A percentile compares a stretch with the other conserved stretches of the same genome.
Evolutionary conservation across 1,140 invertebrate genomes (phyloP).

Genomic region (Aphaenogaster rudis): DNA sequence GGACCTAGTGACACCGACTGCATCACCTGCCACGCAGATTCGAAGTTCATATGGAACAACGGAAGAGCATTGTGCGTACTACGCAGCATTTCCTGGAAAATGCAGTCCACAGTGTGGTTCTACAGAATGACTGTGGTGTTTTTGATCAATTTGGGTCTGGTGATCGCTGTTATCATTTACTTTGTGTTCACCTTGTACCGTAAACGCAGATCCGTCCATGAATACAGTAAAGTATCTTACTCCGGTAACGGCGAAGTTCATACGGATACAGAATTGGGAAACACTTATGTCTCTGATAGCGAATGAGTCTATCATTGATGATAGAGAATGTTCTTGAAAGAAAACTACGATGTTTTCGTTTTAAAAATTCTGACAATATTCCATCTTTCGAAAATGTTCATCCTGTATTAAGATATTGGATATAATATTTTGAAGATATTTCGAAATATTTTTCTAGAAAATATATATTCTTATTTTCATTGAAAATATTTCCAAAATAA

Average conservation of each 20-base stretch:
- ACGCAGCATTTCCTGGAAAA: slow-evolving; percentile 73
- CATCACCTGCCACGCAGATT: slow-evolving; percentile 75
- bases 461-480: background rate
- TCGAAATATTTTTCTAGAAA: background rate
- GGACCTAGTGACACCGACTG: slow-evolving; percentile 78
- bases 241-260: slow-evolving; percentile 55
- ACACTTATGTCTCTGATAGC: slow-evolving; percentile 71
- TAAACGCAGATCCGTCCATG: slow-evolving; percentile 42
- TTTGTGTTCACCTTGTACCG: slow-evolving; percentile 33
- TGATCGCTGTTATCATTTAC: slow-evolving; percentile 48
- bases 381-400: background rate
- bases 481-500: slow-evolving; percentile 3
- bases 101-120: slow-evolving; percentile 77
- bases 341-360: background rate
- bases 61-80: slow-evolving; percentile 69
- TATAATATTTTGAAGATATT: background rate
- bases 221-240: slow-evolving; percentile 71
- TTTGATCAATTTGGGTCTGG: slow-evolving; percentile 54
- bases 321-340: background rate
- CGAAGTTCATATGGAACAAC: slow-evolving; percentile 54
- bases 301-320: slow-evolving; percentile 58
- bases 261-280: slow-evolving; percentile 43
- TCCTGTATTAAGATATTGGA: background rate
- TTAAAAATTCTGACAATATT: background rate
- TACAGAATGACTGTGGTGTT: slow-evolving; percentile 74